Percentiles rank a stretch among this genome's conserved stretches.
These are phyloP conservation scores for Amphipoea oculea DNA, from an alignment of 2,888 invertebrate genomes.

Conservation along the genomic window DNA sequence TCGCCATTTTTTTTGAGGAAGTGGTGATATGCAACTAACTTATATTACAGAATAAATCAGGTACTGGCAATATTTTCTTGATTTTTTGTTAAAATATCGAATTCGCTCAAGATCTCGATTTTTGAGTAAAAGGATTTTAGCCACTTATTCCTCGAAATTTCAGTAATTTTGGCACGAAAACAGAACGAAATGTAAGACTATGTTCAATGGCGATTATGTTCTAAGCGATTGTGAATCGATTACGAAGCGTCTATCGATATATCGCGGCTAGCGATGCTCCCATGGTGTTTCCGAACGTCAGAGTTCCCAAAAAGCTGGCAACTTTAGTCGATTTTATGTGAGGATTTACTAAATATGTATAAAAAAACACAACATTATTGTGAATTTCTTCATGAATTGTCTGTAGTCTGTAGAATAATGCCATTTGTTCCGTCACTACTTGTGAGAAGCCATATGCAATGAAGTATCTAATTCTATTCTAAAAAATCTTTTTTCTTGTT, in stretches of 20 bases:
- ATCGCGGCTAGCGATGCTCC: slow-evolving; percentile 71
- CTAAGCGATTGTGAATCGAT: slow-evolving; percentile 42
- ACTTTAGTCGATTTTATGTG: slow-evolving; percentile 67
- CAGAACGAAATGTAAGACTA: not conserved
- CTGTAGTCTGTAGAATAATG: slow-evolving; percentile 38
- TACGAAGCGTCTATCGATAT: slow-evolving; percentile 60
- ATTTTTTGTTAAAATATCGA: not conserved
- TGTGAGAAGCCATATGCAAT: slow-evolving; percentile 60
- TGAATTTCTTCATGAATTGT: slow-evolving; percentile 42
- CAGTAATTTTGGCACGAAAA: not conserved
- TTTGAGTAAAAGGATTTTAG: slow-evolving; percentile 21
- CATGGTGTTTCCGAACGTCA: slow-evolving; percentile 80
- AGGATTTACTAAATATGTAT: slow-evolving; percentile 62
- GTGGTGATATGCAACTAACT: not conserved
- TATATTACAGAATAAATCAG: not conserved
- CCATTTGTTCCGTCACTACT: slow-evolving; percentile 32
- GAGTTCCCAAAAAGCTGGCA: slow-evolving; percentile 73
- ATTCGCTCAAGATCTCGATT: slow-evolving; percentile 38
- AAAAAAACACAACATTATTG: slow-evolving; percentile 19
- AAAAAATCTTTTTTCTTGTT: slow-evolving; percentile 46
- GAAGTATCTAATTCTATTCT: slow-evolving; percentile 60
- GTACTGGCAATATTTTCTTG: not conserved
- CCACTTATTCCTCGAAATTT: slow-evolving; percentile 34
- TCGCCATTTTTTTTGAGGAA: slow-evolving; percentile 23
- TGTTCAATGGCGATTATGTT: slow-evolving; percentile 44